Percentiles rank a stretch among this genome's conserved stretches.
Evolutionary conservation across 2,113 vertebrate genomes (phyloP).

Genomic region (Sakesphorus luctuosus): DNA sequence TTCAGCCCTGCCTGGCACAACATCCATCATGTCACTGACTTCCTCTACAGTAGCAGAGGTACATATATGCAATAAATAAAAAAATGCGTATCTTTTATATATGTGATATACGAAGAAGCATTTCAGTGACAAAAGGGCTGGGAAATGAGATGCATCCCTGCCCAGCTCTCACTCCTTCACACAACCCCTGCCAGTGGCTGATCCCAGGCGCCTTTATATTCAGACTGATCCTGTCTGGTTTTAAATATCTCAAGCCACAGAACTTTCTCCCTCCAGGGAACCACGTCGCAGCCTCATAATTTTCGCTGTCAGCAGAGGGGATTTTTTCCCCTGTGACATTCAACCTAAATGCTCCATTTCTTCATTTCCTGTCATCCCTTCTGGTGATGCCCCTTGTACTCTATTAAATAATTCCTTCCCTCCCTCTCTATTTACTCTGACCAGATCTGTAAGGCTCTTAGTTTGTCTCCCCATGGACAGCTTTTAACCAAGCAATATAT

Average conservation of each 20-base stretch:
- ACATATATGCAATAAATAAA: background rate
- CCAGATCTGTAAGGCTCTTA: constrained; percentile 50
- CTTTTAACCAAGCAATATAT: constrained; percentile 60
- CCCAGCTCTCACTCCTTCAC: background rate
- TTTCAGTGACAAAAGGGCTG: background rate
- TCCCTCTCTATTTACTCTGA: constrained; percentile 54
- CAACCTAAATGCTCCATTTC: constrained; percentile 60
- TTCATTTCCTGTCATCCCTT: constrained; percentile 61
- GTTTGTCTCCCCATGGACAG: constrained; percentile 52
- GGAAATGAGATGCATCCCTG: background rate
- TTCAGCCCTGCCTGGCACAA: background rate
- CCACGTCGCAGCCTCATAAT: constrained; percentile 21
- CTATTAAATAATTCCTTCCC: constrained; percentile 59
- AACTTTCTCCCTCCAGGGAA: constrained; percentile 45
- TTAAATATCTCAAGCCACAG: constrained; percentile 54
- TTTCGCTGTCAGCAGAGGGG: constrained; percentile 53
- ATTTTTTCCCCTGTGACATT: constrained; percentile 63
- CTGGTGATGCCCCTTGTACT: constrained; percentile 57
- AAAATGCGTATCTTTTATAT: background rate
- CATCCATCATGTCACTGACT: background rate
- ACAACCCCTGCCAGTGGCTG: background rate
- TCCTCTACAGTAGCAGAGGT: background rate
- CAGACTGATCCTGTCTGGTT: constrained; percentile 54
- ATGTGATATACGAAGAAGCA: background rate
- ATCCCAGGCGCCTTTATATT: background rate